Evolutionary conservation across 2,797 vertebrate genomes (phyloP).

Genomic region (Diglossa cyanea): DNA sequence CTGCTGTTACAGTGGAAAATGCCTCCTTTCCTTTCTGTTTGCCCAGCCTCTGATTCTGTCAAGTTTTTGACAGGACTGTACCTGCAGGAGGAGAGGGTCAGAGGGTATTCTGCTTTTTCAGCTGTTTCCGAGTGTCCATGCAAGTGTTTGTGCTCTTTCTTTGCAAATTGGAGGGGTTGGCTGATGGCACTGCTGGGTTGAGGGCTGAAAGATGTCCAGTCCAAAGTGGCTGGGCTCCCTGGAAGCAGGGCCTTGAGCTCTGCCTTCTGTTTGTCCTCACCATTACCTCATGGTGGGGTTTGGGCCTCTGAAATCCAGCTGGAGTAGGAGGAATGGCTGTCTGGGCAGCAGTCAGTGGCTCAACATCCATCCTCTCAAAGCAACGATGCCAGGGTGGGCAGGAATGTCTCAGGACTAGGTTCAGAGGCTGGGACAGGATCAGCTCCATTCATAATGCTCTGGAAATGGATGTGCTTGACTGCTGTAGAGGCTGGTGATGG

Average conservation of each 20-base stretch:
- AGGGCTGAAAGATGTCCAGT: background rate
- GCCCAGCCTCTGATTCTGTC: background rate
- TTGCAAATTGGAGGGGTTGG: background rate
- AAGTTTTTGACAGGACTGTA: accelerated
- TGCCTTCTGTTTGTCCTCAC: background rate
- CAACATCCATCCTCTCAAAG: background rate
- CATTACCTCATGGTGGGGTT: background rate
- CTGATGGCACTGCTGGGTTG: background rate
- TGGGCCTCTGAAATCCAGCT: background rate
- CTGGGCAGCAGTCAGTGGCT: background rate
- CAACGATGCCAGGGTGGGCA: too few species aligned
- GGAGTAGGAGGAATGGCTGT: background rate
- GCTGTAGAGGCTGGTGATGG: background rate
- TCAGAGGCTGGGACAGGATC: background rate
- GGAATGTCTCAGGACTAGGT: background rate
- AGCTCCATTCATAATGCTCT: background rate
- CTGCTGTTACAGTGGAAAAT: background rate
- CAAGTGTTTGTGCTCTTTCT: background rate
- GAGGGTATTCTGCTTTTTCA: background rate
- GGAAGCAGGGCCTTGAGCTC: background rate
- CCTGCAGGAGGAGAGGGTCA: background rate
- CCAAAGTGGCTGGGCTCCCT: background rate
- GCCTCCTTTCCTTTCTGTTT: background rate
- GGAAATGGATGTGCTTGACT: background rate
- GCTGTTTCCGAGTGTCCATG: background rate